Evolutionary conservation across 2,113 vertebrate species (phyloP).

Genomic region (Hippoglossus stenolepis): DNA sequence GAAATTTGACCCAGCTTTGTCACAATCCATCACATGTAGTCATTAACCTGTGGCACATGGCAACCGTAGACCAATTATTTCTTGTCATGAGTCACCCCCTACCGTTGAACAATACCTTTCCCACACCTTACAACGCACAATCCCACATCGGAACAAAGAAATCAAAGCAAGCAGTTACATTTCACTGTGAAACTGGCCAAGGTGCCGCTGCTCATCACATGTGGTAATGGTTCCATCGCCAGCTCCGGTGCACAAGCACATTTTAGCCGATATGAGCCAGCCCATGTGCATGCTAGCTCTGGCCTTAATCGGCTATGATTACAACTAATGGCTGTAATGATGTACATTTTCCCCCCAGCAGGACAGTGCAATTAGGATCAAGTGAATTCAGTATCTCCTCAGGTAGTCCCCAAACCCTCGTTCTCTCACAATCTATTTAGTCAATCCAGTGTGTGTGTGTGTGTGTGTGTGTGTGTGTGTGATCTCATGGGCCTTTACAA

Average conservation of each 20-base stretch:
- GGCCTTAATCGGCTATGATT: constrained; percentile 88
- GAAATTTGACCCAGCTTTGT: constrained; percentile 54
- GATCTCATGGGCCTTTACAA: not conserved
- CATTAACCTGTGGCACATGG: constrained; percentile 63
- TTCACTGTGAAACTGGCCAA: not conserved
- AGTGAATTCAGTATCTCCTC: constrained; percentile 85
- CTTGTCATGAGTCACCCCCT: constrained; percentile 59
- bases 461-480: not conserved
- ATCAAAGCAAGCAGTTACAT: constrained; percentile 17
- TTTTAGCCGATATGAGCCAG: constrained; percentile 21
- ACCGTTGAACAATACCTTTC: constrained; percentile 37
- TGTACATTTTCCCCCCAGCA: constrained; percentile 86
- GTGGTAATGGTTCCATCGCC: constrained; percentile 12
- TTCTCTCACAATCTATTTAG: constrained; percentile 10
- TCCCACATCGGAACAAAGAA: constrained; percentile 19
- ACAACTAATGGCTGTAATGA: constrained; percentile 90
- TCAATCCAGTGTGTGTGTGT: not conserved
- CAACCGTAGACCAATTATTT: constrained; percentile 53
- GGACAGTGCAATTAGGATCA: constrained; percentile 89
- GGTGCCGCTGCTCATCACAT: constrained; percentile 6
- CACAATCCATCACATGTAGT: constrained; percentile 62
- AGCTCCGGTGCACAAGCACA: not conserved
- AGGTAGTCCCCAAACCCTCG: constrained; percentile 72
- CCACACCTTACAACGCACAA: constrained; percentile 21
- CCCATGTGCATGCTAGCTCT: constrained; percentile 68